Conservation (phyloP, 2,797 vertebrate species). For the Sphenodon punctatus region DNA sequence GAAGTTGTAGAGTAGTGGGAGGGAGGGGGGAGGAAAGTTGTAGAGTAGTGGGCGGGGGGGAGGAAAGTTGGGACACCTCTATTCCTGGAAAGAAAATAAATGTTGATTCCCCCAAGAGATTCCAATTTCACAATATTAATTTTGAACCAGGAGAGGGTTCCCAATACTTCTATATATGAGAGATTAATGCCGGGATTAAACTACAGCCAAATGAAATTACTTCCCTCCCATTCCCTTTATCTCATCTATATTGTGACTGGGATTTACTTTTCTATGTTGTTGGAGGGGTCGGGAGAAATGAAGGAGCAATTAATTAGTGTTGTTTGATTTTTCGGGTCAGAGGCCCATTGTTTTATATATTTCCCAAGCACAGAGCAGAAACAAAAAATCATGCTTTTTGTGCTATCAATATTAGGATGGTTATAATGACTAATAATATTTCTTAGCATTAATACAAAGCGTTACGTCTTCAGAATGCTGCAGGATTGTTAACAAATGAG, state of each 20-base stretch:
- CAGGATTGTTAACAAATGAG: neutral
- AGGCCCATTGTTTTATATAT: slow-evolving; percentile 5
- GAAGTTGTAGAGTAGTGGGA: too few relatives aligned
- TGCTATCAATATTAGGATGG: neutral
- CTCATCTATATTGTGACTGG: slow-evolving; percentile 38
- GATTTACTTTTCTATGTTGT: slow-evolving; percentile 64
- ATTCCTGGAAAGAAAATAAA: slow-evolving; percentile 24
- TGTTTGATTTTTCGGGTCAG: slow-evolving; percentile 36
- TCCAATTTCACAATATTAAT: slow-evolving; percentile 28
- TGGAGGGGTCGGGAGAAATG: neutral
- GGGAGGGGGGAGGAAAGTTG: too few relatives aligned
- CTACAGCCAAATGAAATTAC: slow-evolving; percentile 58
- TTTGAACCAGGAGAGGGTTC: slow-evolving; percentile 39
- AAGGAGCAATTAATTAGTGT: slow-evolving; percentile 48
- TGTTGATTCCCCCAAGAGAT: neutral
- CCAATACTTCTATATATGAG: slow-evolving; percentile 8
- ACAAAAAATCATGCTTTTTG: slow-evolving; percentile 14
- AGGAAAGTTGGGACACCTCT: slow-evolving; percentile 7
- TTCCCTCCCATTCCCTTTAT: slow-evolving; percentile 20
- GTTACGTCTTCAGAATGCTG: neutral
- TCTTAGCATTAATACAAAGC: neutral
- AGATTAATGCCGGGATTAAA: slow-evolving; percentile 50
- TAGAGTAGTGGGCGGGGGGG: too few relatives aligned
- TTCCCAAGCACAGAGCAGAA: slow-evolving; percentile 38
- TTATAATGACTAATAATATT: neutral